Percentiles rank a stretch among this genome's conserved stretches.
phyloP scores from a whole-genome alignment of 2,888 invertebrate genomes.

The Ophraella communa region DNA sequence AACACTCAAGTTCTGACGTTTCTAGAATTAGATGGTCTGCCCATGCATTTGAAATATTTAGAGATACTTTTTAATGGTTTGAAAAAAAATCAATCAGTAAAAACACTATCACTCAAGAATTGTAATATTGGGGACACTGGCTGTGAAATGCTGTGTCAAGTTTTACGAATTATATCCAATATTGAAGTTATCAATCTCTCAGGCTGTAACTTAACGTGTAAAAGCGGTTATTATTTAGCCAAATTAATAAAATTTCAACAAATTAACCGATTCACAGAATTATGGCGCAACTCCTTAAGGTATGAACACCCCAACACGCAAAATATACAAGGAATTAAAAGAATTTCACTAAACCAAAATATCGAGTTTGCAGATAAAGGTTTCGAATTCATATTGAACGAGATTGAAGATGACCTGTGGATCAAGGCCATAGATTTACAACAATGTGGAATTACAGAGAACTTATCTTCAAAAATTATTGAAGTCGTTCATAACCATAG shows the following conservation, averaged over 20 bases:
- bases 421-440: constrained; percentile 81
- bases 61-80: constrained; percentile 63
- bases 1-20: constrained; percentile 69
- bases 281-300: constrained; percentile 82
- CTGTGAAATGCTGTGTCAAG: constrained; percentile 73
- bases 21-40: constrained; percentile 75
- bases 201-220: constrained; percentile 70
- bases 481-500: constrained; percentile 70
- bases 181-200: constrained; percentile 73
- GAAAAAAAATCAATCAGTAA: constrained; percentile 68
- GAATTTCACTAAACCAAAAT: constrained; percentile 75
- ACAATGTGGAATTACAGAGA: constrained; percentile 74
- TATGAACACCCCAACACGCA: constrained; percentile 77
- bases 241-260: constrained; percentile 68
- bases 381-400: constrained; percentile 67
- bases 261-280: constrained; percentile 74
- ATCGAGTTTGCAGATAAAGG: constrained; percentile 72
- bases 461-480: constrained; percentile 64
- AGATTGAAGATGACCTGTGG: constrained; percentile 80
- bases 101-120: constrained; percentile 71
- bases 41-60: constrained; percentile 71
- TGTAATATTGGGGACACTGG: constrained; percentile 76
- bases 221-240: constrained; percentile 70
- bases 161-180: constrained; percentile 71
- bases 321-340: constrained; percentile 74